These are phyloP conservation scores for Euschistus heros DNA, from an alignment of 1,140 invertebrate genomes.

Conservation along the genomic window DNA sequence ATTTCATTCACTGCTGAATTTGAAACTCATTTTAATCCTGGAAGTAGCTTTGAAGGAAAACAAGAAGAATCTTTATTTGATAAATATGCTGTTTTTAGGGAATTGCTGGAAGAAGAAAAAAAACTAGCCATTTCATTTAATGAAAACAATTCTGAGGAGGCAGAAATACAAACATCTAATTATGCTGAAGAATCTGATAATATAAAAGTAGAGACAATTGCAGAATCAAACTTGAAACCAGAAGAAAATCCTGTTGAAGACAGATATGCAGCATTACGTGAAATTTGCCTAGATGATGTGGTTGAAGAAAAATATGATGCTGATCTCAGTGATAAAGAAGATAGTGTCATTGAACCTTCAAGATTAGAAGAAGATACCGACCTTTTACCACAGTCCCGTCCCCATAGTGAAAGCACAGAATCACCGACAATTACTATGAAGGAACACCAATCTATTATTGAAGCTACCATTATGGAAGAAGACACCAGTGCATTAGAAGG, in stretches of 20 bases:
- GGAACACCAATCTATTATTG: conserved; percentile 32
- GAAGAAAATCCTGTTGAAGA: conserved; percentile 36
- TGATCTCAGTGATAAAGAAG: conserved; percentile 30
- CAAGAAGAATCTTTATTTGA: conserved; percentile 44
- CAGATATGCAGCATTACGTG: conserved; percentile 56
- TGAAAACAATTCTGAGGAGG: background rate
- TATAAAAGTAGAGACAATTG: conserved; percentile 27
- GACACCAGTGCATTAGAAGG: conserved; percentile 30
- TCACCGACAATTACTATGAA: conserved; percentile 30
- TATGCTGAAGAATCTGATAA: conserved; percentile 27
- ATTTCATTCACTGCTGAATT: conserved; percentile 46
- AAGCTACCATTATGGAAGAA: conserved; percentile 32
- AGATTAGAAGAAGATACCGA: conserved; percentile 31
- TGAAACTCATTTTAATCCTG: conserved; percentile 51
- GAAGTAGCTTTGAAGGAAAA: conserved; percentile 26
- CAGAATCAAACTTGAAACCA: conserved; percentile 15
- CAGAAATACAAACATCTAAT: conserved; percentile 30
- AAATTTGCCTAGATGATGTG: conserved; percentile 52
- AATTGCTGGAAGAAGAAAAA: conserved; percentile 60
- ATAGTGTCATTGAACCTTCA: conserved; percentile 27
- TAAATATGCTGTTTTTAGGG: conserved; percentile 74
- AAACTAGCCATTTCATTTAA: conserved; percentile 24
- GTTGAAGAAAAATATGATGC: conserved; percentile 28
- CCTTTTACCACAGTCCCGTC: conserved; percentile 29
- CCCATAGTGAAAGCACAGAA: conserved; percentile 32